phyloP scores from a whole-genome alignment of 2,888 invertebrate species.

The Peribatodes rhomboidaria region DNA sequence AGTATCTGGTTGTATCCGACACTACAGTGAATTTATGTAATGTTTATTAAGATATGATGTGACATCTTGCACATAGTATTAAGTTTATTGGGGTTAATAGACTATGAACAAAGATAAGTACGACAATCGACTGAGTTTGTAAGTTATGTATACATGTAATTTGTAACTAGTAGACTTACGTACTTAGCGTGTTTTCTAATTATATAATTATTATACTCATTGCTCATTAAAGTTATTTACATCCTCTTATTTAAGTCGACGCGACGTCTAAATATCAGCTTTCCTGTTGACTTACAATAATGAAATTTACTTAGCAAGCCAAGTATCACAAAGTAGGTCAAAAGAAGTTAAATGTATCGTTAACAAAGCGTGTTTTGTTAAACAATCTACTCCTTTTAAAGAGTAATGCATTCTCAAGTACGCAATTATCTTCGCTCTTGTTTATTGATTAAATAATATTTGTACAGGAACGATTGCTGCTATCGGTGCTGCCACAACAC shows the following conservation, averaged over 20 bases:
- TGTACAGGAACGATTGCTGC: constrained; percentile 91
- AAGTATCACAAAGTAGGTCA: neutral
- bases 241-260: too few relatives aligned
- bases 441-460: constrained; percentile 38
- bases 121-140: too few relatives aligned
- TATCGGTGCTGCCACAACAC: constrained; percentile 96
- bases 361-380: constrained; percentile 2
- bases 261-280: neutral
- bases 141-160: too few relatives aligned
- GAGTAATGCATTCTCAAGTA: neutral
- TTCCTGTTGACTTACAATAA: neutral
- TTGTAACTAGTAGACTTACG: too few relatives aligned
- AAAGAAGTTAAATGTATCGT: neutral
- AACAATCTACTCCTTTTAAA: neutral
- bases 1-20: constrained; percentile 1
- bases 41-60: constrained; percentile 22
- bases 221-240: too few relatives aligned
- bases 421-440: neutral
- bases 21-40: constrained; percentile 13
- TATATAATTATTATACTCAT: too few relatives aligned
- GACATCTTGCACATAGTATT: constrained; percentile 24
- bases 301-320: neutral
- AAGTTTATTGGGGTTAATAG: constrained; percentile 15
- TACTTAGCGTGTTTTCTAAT: too few relatives aligned
- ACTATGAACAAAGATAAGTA: too few relatives aligned